Conservation (phyloP, 1,140 invertebrate genomes). For the Stenopsyche tienmushanensis region DNA sequence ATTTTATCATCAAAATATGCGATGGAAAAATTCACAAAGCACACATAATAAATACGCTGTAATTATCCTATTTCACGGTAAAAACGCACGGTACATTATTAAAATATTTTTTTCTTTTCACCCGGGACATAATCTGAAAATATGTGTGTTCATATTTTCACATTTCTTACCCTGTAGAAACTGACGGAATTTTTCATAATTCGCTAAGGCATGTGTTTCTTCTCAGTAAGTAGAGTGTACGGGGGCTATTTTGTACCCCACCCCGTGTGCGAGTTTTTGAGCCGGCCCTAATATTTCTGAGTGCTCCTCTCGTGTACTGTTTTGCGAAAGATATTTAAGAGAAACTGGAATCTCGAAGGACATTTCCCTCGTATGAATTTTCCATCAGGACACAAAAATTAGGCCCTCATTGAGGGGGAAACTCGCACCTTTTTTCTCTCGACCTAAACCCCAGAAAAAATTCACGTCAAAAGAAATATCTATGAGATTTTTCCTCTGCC, state of each 20-base stretch:
- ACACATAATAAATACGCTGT: too few species aligned
- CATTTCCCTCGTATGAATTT: constrained; percentile 23
- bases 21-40: too few species aligned
- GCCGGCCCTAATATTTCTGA: constrained; percentile 20
- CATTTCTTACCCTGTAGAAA: constrained; percentile 1
- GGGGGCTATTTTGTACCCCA: neutral
- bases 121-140: too few species aligned
- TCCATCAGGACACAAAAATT: constrained; percentile 23
- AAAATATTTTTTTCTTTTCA: too few species aligned
- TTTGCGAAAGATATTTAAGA: constrained; percentile 9
- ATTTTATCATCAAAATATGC: too few species aligned
- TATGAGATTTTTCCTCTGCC: constrained; percentile 10
- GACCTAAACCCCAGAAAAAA: constrained; percentile 9
- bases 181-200: neutral
- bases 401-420: constrained; percentile 8
- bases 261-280: neutral
- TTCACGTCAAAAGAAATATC: constrained; percentile 9
- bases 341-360: constrained; percentile 21
- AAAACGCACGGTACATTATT: too few species aligned
- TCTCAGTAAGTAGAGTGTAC: neutral
- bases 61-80: too few species aligned
- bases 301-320: constrained; percentile 10
- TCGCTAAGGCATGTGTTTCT: neutral
- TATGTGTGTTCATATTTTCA: too few species aligned
- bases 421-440: constrained; percentile 12